phyloP scores from a whole-genome alignment of 2,113 vertebrate species.

The Macrotus californicus region DNA sequence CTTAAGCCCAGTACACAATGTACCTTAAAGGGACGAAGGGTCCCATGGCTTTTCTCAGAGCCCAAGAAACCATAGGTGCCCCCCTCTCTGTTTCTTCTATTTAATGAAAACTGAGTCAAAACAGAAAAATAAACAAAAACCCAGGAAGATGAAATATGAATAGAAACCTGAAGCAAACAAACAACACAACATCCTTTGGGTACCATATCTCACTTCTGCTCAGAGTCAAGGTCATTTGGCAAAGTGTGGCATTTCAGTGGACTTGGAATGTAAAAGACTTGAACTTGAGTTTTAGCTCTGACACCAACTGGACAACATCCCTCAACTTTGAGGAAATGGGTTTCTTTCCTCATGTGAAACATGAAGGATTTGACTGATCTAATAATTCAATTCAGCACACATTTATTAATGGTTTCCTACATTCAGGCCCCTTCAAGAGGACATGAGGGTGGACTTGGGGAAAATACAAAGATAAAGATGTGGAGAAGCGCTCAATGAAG shows the following conservation, averaged over 20 bases:
- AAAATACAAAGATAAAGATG: background rate
- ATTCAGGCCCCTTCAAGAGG: background rate
- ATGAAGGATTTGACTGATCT: background rate
- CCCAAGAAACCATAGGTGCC: background rate
- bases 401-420: background rate
- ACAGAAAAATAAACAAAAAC: background rate
- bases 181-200: background rate
- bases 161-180: background rate
- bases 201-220: background rate
- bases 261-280: background rate
- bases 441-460: background rate
- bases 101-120: slow-evolving; percentile 52
- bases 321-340: background rate
- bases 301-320: background rate
- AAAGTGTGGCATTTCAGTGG: background rate
- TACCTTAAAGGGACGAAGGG: background rate
- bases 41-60: background rate
- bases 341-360: background rate
- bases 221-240: background rate
- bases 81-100: slow-evolving; percentile 14
- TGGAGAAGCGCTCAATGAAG: background rate
- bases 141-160: background rate
- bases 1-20: background rate
- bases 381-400: background rate
- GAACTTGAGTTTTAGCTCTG: background rate